Base-by-base conservation (phyloP, 1,140 invertebrate genomes). In the Notospermus geniculatus region DNA sequence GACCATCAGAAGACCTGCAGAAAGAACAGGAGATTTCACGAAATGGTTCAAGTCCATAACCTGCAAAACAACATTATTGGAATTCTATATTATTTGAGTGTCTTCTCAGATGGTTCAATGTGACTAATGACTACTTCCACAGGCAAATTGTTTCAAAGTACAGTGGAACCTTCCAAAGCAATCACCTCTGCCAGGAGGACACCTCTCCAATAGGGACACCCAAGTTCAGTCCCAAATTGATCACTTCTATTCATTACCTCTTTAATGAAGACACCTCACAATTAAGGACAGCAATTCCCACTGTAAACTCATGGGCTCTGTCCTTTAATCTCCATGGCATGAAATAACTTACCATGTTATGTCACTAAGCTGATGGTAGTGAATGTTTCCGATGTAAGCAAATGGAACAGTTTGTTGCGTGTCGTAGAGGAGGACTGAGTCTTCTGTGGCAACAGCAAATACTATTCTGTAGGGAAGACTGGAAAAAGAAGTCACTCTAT, bases 301-400 rank as follows among this genome's bases (percentile, higher is more conserved):
- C n/a, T n/a, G n/a, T n/a, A n/a, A n/a, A n/a, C n/a, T n/a, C n/a
- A n/a, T n/a, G n/a, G n/a, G n/a, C n/a, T n/a, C n/a, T n/a, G n/a
- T n/a, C n/a, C n/a, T n/a, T n/a, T n/a, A n/a, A n/a, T n/a, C n/a
- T n/a, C n/a, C n/a, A n/a, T 19, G 25, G 50, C 9, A 29, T 28
- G 19, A 28, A 54, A 25, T 30, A 25, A 59, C 79, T 80, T 78
- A 88, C 95, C 95, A 98, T 0, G 91, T 82, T 19, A 97, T 65
- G 83, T 98, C 95, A 41, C 91, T 96, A 13, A 98, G 82, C 71
- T 92, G 85, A 1, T 93, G 92, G 69, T 95, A 97, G 79, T 98
- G 95, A 72, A 97, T 93, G 72, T 96, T 93, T 1, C 90, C 88
- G 53, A 97, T 86, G 57, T 90, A 83, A 0, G 88, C 93, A 78